Base-by-base conservation (phyloP, 35 echinoderm and acorn worm species). In the Amphiura filiformis region DNA sequence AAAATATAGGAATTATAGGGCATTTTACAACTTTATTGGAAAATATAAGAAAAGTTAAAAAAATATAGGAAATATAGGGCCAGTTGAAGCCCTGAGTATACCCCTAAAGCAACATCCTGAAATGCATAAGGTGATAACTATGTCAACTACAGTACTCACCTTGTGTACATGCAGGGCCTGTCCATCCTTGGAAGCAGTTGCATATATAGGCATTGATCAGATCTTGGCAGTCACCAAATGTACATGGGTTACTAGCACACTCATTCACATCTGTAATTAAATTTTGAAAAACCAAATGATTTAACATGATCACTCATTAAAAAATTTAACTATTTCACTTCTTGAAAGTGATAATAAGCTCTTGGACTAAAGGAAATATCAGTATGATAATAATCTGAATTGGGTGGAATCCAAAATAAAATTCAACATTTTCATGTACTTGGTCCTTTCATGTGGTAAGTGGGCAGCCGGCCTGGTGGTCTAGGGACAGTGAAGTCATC, bases 221-320 rank as follows among this genome's bases (percentile, higher is more conserved):
- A 75, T 84, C 83, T 20, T 49, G n/a, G 77, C 95, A 97, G 15
- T 86, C 89, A 2, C 82, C 78, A 82, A 89, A 85, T 30, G 35
- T 39, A 82, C 92, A 94, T 33, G 92, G 92, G 36, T 80, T 78
- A 36, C 87, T 86, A 34, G 36, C 65, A 76, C 92, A 94, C n/a
- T 80, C 57, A 86, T 94, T 77, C 30, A 94, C 83, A 85, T 89
- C 92, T 94, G 61, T 26, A 76, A 61, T 81, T 34, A 41, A 39
- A 76, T 31, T 57, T 37, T 65, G 2, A 18, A 0, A 83, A 18
- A 31, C 31, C 35, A 18, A 80, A 0, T 80, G n/a, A n/a, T n/a
- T n/a, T n/a, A n/a, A n/a, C n/a, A n/a, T n/a, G 70, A 34, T n/a
- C 9, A 31, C 1, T 3, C 2, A 34, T 34, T 76, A 9, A 76